Percentiles rank a stretch among this genome's conserved stretches.
Evolutionary conservation across 1,140 invertebrate genomes (phyloP).

Genomic region (Neoseiulus cucumeris): DNA sequence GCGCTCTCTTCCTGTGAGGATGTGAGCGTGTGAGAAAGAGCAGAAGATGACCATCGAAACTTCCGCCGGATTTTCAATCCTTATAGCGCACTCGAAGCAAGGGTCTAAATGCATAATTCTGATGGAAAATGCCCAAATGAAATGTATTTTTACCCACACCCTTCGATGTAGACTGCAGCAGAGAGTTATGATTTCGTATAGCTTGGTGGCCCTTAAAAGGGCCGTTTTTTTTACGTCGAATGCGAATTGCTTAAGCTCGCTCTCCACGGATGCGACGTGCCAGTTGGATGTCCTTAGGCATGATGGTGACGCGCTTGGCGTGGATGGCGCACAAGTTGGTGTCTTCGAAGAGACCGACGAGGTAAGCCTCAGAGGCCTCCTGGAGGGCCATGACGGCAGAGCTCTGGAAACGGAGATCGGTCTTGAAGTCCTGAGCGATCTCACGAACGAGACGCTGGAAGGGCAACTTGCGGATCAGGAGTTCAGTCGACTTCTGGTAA

Average conservation of each 20-base stretch:
- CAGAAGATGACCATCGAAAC: no score
- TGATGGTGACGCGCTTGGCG: slow-evolving; percentile 81
- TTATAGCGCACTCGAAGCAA: no score
- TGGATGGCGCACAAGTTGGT: slow-evolving; percentile 85
- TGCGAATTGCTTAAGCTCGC: neutral
- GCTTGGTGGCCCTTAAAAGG: neutral
- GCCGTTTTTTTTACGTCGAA: neutral
- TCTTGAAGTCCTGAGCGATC: slow-evolving; percentile 18
- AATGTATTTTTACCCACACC: no score
- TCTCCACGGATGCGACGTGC: slow-evolving; percentile 29
- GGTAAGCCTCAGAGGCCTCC: slow-evolving; percentile 72
- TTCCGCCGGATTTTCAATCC: no score
- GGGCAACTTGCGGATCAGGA: slow-evolving; percentile 36
- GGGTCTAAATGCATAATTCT: no score
- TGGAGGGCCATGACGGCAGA: slow-evolving; percentile 22
- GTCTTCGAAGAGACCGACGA: slow-evolving; percentile 71
- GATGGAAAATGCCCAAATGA: no score
- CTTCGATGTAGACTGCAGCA: no score
- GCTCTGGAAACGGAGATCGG: slow-evolving; percentile 17
- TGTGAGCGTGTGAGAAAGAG: no score
- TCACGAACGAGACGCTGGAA: slow-evolving; percentile 26
- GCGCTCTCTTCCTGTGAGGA: no score
- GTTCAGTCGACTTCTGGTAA: slow-evolving; percentile 45
- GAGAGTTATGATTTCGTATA: neutral
- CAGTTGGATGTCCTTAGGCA: slow-evolving; percentile 86